Evolutionary conservation across 2,797 vertebrate genomes (phyloP).

Genomic region (Sebastes steindachneri): DNA sequence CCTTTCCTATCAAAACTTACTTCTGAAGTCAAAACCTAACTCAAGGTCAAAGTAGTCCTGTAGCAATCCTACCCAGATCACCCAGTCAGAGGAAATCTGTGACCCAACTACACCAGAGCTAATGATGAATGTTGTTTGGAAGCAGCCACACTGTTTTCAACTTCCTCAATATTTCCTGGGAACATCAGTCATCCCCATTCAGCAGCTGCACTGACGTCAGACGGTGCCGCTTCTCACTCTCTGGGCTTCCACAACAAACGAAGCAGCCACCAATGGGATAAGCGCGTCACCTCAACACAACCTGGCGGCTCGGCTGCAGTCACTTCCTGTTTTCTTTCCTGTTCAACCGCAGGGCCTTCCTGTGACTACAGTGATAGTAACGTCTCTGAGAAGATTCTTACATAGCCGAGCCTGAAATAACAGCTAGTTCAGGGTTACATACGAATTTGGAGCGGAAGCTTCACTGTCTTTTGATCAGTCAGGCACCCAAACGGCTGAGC

Average conservation of each 20-base stretch:
- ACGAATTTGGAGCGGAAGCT: neutral
- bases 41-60: neutral
- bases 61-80: neutral
- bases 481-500: neutral
- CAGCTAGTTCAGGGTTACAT: conserved; percentile 8
- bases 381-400: conserved; percentile 45
- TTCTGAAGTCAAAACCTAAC: too few relatives aligned
- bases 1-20: too few relatives aligned
- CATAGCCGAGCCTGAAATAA: conserved; percentile 64
- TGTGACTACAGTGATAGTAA: conserved; percentile 72
- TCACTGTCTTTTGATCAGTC: conserved; percentile 36
- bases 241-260: conserved; percentile 12
- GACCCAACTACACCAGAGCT: neutral
- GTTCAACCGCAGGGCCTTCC: conserved; percentile 74
- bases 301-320: conserved; percentile 50
- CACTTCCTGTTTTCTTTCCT: conserved; percentile 87
- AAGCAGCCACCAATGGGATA: conserved; percentile 23
- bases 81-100: neutral
- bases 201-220: conserved; percentile 25
- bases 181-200: conserved; percentile 27
- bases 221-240: neutral
- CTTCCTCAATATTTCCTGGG: conserved; percentile 26
- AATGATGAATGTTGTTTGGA: neutral
- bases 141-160: neutral
- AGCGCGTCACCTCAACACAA: conserved; percentile 57